Percentiles rank a stretch among this genome's conserved stretches.
Conservation (phyloP, 2,113 vertebrate species). For the Alces alces region DNA sequence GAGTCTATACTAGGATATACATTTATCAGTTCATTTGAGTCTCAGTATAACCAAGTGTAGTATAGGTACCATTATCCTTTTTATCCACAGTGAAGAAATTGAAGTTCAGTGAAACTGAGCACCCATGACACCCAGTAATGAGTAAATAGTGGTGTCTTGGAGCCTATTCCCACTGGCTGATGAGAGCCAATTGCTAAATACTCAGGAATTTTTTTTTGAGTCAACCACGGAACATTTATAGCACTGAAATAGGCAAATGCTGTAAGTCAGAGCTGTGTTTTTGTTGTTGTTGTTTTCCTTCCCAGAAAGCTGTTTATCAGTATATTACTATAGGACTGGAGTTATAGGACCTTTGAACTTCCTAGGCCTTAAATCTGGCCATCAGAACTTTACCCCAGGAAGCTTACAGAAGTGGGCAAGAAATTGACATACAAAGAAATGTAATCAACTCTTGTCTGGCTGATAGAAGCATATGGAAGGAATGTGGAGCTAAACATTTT, state of each 20-base stretch:
- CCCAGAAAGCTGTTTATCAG: not conserved
- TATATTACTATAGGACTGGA: not conserved
- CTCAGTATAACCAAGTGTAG: not conserved
- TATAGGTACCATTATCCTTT: not conserved
- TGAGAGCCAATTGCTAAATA: not conserved
- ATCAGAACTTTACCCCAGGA: not conserved
- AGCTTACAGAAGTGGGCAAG: not conserved
- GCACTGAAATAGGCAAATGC: not conserved
- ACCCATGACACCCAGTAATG: not conserved
- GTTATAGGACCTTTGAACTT: not conserved
- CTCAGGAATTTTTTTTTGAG: not conserved
- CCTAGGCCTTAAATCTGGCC: not conserved
- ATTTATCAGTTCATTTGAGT: not conserved
- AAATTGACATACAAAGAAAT: not conserved
- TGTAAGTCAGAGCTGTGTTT: not conserved
- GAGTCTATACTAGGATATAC: not conserved
- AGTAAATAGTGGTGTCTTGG: not conserved
- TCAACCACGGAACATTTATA: not conserved
- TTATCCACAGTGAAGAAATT: not conserved
- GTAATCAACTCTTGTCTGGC: not conserved
- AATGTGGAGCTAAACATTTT: not conserved
- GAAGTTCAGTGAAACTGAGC: not conserved
- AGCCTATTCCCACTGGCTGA: not conserved
- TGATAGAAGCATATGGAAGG: not conserved
- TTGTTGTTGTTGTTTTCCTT: not conserved